Evolutionary conservation across 2,888 invertebrate genomes (phyloP).

Genomic region (Invenusta paracnida): DNA sequence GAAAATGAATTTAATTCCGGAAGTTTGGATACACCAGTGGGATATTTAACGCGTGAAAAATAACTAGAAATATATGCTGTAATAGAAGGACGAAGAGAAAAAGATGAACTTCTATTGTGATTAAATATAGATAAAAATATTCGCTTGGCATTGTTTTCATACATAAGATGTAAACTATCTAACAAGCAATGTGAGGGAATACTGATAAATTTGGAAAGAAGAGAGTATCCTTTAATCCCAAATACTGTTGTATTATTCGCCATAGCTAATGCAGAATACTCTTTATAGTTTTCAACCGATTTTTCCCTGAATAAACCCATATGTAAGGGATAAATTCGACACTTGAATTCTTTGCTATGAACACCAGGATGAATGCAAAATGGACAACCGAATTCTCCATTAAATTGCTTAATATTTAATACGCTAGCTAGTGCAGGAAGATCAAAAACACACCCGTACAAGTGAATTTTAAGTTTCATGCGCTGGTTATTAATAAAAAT

Average conservation of each 20-base stretch:
- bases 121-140: not conserved
- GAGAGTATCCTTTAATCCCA: not conserved
- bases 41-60: not conserved
- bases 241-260: not conserved
- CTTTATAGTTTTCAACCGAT: not conserved
- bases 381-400: not conserved
- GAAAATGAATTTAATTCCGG: not conserved
- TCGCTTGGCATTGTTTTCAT: not conserved
- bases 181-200: not conserved
- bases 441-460: not conserved
- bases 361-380: not conserved
- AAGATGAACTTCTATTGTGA: not conserved
- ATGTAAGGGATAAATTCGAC: not conserved
- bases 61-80: not conserved
- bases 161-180: not conserved
- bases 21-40: not conserved
- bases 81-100: not conserved
- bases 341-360: too few species aligned
- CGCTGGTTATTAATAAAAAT: not conserved
- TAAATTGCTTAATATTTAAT: not conserved
- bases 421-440: not conserved
- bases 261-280: not conserved
- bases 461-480: not conserved
- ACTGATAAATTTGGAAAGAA: not conserved
- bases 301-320: not conserved